Evolutionary conservation across 2,888 invertebrate species (phyloP), one percentile per base, ranked within the genome.

Genomic region (Sisyra nigra): DNA sequence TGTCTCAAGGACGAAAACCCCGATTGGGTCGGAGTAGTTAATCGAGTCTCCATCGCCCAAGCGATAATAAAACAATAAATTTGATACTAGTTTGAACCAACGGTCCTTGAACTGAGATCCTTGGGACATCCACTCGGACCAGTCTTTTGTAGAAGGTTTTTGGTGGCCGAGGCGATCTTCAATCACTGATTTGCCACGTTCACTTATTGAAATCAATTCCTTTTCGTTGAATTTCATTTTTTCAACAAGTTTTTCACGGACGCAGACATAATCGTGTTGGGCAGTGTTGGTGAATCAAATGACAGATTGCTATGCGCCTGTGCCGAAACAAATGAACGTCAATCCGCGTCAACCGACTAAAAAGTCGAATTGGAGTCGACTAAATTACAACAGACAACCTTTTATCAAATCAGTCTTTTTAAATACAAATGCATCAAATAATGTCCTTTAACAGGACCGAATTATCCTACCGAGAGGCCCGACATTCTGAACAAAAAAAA

Each of bases 21-120:
- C 84, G 30, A 75, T 68, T 13, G 84, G 83, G 57, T 74, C 67
- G 53, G 68, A 71, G 14, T 66, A 67, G 49, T 74, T 74, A 53
- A 78, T 72, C 57, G 71, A 60, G 52, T 68, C 74, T 24, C 52
- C 47, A 41, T 74, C 73, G 59, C 74, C 80, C 48, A 82, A 69
- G 57, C 80, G 75, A 60, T 79, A 83, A 59, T 83, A 84, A 62
- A 81, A 85, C 41, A 85, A 61, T 53, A 83, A 69, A 60, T 85
- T 85, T 51, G 74, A 73, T 49, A 76, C 71, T 44, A 85, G 60
- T 54, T 81, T 79, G 61, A 84, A 85, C 72, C 79, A 81, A 56
- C 81, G 68, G 57, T 83, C 82, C 60, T 83, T 82, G 56, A 76
- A 82, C 38, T 55, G 54, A 6, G 60, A 55, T 45, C 57, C 58